Percentiles rank a stretch among this genome's conserved stretches.
phyloP scores from a whole-genome alignment of 2,797 vertebrate species.

The Perodicticus potto region DNA sequence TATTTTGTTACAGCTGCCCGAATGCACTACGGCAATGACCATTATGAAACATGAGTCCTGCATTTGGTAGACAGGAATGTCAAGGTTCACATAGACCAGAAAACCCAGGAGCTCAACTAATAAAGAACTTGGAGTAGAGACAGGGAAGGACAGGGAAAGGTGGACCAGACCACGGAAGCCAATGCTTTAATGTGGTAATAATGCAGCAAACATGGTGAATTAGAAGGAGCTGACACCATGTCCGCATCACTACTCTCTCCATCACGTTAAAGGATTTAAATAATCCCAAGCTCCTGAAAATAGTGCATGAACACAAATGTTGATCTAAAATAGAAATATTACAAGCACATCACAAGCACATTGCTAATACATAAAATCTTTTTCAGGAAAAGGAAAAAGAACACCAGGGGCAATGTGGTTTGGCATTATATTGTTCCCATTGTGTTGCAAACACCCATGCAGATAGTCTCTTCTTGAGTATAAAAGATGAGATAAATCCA shows the following conservation, averaged over 20 bases:
- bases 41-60: rapidly evolving
- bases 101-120: neutral
- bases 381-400: neutral
- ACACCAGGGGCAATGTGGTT: rapidly evolving
- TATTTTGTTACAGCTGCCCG: neutral
- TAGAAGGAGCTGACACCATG: neutral
- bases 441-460: neutral
- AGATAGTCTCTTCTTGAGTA: neutral
- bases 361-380: neutral
- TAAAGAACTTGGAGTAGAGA: neutral
- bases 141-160: neutral
- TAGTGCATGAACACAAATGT: neutral
- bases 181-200: neutral
- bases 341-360: neutral
- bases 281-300: neutral
- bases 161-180: too few relatives aligned
- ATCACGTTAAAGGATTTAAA: neutral
- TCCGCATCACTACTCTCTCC: neutral
- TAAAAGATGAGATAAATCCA: neutral
- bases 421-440: rapidly evolving
- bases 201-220: neutral
- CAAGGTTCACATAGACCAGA: neutral
- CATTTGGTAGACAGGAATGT: rapidly evolving
- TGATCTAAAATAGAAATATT: neutral
- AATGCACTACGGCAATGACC: neutral